Percentiles rank a stretch among this genome's conserved stretches.
phyloP scores from a whole-genome alignment of 1,140 invertebrate species.

The Lineus longissimus region DNA sequence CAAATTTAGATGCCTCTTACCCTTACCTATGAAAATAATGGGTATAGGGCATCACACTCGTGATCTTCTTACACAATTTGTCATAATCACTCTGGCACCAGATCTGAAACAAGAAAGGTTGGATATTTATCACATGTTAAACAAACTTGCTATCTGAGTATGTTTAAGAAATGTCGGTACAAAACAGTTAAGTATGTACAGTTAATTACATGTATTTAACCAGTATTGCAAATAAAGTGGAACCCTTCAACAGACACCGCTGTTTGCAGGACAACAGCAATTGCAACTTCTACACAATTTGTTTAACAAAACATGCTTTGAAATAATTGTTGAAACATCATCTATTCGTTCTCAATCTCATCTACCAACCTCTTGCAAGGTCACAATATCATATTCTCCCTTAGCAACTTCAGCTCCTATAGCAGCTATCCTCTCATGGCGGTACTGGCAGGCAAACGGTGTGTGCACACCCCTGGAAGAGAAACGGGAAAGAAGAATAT shows the following conservation, averaged over 20 bases:
- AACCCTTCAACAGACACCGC: too few species aligned
- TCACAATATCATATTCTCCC: slow-evolving; percentile 75
- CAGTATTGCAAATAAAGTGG: too few species aligned
- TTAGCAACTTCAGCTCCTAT: slow-evolving; percentile 70
- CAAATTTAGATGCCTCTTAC: too few species aligned
- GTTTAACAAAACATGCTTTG: too few species aligned
- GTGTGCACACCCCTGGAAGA: slow-evolving; percentile 66
- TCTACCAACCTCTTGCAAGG: slow-evolving; percentile 84
- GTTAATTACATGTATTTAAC: too few species aligned
- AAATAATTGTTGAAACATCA: too few species aligned
- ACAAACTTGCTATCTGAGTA: slow-evolving; percentile 10
- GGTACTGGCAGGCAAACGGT: slow-evolving; percentile 62
- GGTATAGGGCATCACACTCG: slow-evolving; percentile 68
- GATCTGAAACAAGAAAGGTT: slow-evolving; percentile 38
- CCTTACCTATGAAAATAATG: slow-evolving; percentile 92
- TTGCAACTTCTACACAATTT: too few species aligned
- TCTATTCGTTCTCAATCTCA: too few species aligned
- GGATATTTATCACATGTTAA: slow-evolving; percentile 3
- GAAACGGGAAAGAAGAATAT: too few species aligned
- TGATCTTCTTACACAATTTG: slow-evolving; percentile 59
- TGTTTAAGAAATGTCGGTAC: too few species aligned
- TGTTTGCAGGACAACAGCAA: too few species aligned
- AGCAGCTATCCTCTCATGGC: slow-evolving; percentile 70
- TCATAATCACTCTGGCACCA: slow-evolving; percentile 79
- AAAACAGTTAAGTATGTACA: too few species aligned